Evolutionary conservation across 2,888 invertebrate genomes (phyloP), one percentile per base, ranked within the genome.

Genomic region (Salpingus planirostris): DNA sequence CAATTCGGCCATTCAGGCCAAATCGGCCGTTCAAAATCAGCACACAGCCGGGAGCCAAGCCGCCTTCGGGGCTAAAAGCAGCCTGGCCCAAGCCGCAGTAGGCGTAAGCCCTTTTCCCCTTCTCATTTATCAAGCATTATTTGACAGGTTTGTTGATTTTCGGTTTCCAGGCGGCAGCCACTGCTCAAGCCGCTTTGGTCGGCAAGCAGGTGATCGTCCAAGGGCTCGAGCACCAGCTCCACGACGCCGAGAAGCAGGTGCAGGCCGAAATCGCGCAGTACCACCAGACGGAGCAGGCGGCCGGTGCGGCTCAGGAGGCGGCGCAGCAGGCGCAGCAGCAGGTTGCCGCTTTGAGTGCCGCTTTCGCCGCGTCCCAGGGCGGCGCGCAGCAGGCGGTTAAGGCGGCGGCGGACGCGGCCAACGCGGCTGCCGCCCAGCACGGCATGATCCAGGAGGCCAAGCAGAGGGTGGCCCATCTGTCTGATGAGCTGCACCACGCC

Each of bases 11-110:
- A 75, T 80, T 49, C 79, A 80, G 56, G 82, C 82, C 5, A 76
- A 76, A 48, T 76, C 75, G 8, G 80, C 80, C 6, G 68, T 73
- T 5, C 66, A 66, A 2, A 80, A 74, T 46, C 82, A 83, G 53
- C 76, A 76, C 15, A 75, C 78, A 1, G 82, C 82, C 1, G 83
- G 76, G 1, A 76, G 76, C 33, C 82, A 82, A 55, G 82, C 82
- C 0, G 80, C 82, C 1, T 82, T 78, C 50, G 74, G 78, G 2
- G 81, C 81, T 0, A 80, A 81, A 62, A 82, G 76, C 48, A 78
- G 77, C 0, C 51, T 82, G 13, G 82, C 82, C 0, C 80, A 80
- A 52, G 74, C 78, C 0, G 82, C 82, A 0, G 71, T 75, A 0
- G 54, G 52, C 12, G 56, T 55, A 45, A 50, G 43, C 33, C 30